phyloP scores from a whole-genome alignment of 1,140 invertebrate species.

The Eulimnadia texana region DNA sequence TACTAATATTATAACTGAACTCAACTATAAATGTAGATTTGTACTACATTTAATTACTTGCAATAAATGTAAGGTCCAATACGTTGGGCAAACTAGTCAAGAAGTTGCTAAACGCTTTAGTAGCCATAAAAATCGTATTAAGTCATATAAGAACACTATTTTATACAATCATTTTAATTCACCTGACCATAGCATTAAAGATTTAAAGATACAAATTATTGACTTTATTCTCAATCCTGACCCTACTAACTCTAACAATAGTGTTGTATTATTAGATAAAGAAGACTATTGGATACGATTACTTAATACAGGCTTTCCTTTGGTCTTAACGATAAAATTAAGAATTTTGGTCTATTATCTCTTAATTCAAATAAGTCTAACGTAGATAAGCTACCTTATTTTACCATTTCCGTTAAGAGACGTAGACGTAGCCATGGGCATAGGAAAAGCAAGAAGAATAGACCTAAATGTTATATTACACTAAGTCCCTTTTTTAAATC shows the following conservation, averaged over 20 bases:
- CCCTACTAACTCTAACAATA: not conserved
- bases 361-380: not conserved
- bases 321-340: not conserved
- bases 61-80: not conserved
- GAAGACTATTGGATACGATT: not conserved
- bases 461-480: not conserved
- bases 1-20: too few relatives aligned
- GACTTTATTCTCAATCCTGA: not conserved
- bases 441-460: not conserved
- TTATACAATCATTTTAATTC: not conserved
- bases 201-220: not conserved
- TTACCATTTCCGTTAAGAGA: not conserved
- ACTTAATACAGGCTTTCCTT: not conserved
- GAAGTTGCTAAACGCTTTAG: not conserved
- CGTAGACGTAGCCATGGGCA: not conserved
- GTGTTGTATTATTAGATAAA: not conserved
- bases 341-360: not conserved
- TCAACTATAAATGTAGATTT: not conserved
- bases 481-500: not conserved
- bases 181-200: not conserved
- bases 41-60: not conserved
- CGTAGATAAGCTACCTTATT: not conserved
- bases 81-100: not conserved
- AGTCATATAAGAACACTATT: not conserved
- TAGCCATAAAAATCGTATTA: not conserved